Percentiles rank a stretch among this genome's conserved stretches.
phyloP scores from a whole-genome alignment of 2,888 invertebrate species.

The Apamea anceps region DNA sequence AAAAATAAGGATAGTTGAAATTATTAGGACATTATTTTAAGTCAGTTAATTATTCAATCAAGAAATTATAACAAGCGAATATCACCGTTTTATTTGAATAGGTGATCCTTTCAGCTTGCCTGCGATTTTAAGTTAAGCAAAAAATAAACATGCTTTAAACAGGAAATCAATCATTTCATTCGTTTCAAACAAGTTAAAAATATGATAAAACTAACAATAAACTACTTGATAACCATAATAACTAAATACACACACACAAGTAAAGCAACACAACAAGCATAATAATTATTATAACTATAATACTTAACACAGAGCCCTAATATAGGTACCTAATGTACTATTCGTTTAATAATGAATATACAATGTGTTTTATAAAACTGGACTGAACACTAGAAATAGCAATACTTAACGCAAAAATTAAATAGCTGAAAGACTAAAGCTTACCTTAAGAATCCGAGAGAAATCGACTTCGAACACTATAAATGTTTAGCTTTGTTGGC shows the following conservation, averaged over 20 bases:
- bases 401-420: conserved; percentile 17
- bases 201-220: no score
- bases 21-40: neutral
- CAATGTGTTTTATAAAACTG: neutral
- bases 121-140: neutral
- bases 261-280: no score
- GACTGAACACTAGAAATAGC: conserved; percentile 11
- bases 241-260: no score
- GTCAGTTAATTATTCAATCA: neutral
- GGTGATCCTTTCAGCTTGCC: neutral
- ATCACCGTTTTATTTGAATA: neutral
- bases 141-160: neutral
- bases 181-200: no score
- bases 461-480: conserved; percentile 7
- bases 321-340: neutral
- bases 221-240: no score
- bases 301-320: no score
- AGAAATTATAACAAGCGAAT: neutral
- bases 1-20: neutral
- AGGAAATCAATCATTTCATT: neutral
- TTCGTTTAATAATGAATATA: neutral
- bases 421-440: conserved; percentile 46
- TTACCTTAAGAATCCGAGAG: conserved; percentile 47
- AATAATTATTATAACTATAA: no score
- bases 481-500: conserved; percentile 2